Evolutionary conservation across 2,888 invertebrate genomes (phyloP), one percentile per base, ranked within the genome.

Genomic region (Drosophila lutescens): DNA sequence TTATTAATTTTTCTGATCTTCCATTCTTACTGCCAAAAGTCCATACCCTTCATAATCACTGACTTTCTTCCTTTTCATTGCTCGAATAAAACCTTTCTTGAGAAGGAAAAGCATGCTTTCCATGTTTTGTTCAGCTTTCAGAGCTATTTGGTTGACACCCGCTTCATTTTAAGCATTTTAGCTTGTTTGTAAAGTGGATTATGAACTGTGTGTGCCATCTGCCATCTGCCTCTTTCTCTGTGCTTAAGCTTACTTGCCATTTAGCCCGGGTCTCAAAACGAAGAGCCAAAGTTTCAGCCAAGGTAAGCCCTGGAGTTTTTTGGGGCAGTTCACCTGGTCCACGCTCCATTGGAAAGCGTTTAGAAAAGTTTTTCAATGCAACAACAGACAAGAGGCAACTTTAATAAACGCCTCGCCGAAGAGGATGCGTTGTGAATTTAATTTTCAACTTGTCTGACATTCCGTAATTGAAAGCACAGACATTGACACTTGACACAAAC

Each of bases 401-500:
- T 81, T 63, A 79, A 71, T 74, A 77, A 81, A 46, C 54, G 46
- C 38, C 55, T 40, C 23, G 58, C 54, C 30, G 2, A 30, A 12
- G 69, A 77, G 74, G 71, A 55, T 68, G 68, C 63, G 68, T 65
- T 75, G 80, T 76, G 81, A 88, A 85, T 88, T 88, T 86, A 86
- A 85, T 85, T 85, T 85, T 86, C 84, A 84, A 84, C 81, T 76
- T 79, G 84, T 85, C 89, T 77, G 88, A 85, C 79, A 78, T 88
- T 80, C 74, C 79, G 86, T 88, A 88, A 88, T 88, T 88, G 90
- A 89, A 89, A 89, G 75, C 78, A 76, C 76, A 77, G 76, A 78
- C 80, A 78, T 76, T 79, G 80, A 83, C 78, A 88, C 84, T 63
- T 63, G 62, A 63, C 62, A 63, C 63, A 63, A 62, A 63, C 62